Conservation (phyloP, 2,113 vertebrate genomes). For the Silurus meridionalis region DNA sequence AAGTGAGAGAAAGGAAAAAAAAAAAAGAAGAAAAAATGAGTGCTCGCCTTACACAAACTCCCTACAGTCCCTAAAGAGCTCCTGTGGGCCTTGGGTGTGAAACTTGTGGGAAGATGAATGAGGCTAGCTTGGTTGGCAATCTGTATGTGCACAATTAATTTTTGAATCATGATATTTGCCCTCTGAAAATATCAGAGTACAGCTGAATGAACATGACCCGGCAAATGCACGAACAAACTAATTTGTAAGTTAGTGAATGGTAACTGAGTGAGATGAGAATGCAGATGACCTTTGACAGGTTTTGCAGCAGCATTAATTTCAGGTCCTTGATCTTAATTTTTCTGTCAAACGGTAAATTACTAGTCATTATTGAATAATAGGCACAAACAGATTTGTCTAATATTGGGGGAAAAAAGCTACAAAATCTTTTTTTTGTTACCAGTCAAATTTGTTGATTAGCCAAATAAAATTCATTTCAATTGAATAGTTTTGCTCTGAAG, state of each 20-base stretch:
- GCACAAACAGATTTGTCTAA: background rate
- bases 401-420: background rate
- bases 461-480: background rate
- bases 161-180: slow-evolving; percentile 12
- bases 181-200: background rate
- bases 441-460: background rate
- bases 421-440: background rate
- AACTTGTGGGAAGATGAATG: slow-evolving; percentile 10
- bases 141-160: slow-evolving; percentile 7
- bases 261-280: background rate
- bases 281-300: background rate
- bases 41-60: slow-evolving; percentile 25
- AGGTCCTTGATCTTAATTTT: background rate
- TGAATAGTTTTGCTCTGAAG: background rate
- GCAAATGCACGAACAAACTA: background rate
- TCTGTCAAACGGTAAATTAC: too few relatives aligned
- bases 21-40: background rate
- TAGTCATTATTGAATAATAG: background rate
- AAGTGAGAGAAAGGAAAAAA: background rate
- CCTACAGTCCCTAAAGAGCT: background rate
- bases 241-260: too few relatives aligned
- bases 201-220: background rate
- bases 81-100: background rate
- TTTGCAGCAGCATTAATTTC: background rate
- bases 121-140: background rate